Evolutionary conservation across 2,113 vertebrate species (phyloP).

Genomic region (Caracal caracal): DNA sequence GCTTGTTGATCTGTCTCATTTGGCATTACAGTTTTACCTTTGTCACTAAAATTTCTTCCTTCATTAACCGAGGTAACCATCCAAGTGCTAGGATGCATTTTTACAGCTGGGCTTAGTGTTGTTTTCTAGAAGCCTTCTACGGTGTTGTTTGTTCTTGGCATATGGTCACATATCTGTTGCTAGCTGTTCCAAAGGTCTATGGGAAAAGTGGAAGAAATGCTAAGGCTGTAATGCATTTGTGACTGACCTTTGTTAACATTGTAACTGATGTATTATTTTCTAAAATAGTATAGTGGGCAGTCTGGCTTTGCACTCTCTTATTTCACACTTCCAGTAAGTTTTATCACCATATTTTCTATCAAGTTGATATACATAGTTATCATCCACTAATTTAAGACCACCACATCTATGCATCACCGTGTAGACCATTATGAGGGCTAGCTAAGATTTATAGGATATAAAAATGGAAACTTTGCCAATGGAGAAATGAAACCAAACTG

Average conservation of each 20-base stretch:
- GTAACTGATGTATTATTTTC: not conserved
- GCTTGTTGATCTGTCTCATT: not conserved
- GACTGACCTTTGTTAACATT: not conserved
- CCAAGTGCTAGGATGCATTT: not conserved
- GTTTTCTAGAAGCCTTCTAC: not conserved
- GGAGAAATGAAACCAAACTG: not conserved
- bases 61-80: not conserved
- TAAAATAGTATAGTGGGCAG: not conserved
- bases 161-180: accelerated
- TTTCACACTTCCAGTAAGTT: not conserved
- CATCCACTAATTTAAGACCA: not conserved
- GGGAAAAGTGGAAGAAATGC: not conserved
- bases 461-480: not conserved
- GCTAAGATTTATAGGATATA: not conserved
- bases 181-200: not conserved
- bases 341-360: not conserved
- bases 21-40: not conserved
- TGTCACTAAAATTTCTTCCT: not conserved
- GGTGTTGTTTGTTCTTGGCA: not conserved
- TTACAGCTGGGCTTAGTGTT: not conserved
- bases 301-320: not conserved
- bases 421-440: not conserved
- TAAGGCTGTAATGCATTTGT: not conserved
- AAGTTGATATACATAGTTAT: not conserved
- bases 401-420: not conserved